Base-by-base conservation (phyloP, 2,888 invertebrate species). In the Iselma pallidipennis region DNA sequence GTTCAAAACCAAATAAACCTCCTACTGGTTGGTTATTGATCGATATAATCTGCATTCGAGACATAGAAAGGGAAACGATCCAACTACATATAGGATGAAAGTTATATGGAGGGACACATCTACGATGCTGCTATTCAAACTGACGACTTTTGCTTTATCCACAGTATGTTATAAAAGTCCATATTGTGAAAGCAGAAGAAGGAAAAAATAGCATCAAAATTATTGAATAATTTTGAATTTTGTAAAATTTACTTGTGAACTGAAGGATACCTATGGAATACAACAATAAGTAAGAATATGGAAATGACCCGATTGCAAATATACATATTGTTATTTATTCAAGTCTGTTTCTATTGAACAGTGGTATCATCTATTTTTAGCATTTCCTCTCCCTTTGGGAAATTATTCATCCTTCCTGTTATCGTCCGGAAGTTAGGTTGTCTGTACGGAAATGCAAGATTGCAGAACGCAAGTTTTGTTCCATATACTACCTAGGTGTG, bases 31-130 rank as follows among this genome's bases (percentile, higher is more conserved):
- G n/a, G n/a, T 28, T 42, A 42, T 42, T 42, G 45, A 45, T 21
- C 45, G 23, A 45, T 45, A 21, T 45, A 45, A 45, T 45, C 45
- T 45, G 45, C 45, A 45, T 45, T 19, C 45, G 45, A 45, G 45
- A 21, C 21, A 45, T 45, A 21, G 45, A 45, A 45, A 45, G 45
- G 21, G 45, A 45, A 45, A 45, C 45, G 45, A 45, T 45, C 45
- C 45, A 21, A 45, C 33, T 33, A n/a, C n/a, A n/a, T n/a, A 16
- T 16, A 45, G 21, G 21, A 45, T 21, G 21, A 21, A 45, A 45
- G 19, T 45, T 45, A 45, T 45, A 21, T 45, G 19, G n/a, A n/a
- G n/a, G 45, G 12, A 10, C 45, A 45, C 45, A 45, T 45, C 45
- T 45, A 45, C 45, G 45, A 21, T 45, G 21, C 45, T 45, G 21